phyloP scores from a whole-genome alignment of 2,888 invertebrate genomes.

The Colletes collaris region DNA sequence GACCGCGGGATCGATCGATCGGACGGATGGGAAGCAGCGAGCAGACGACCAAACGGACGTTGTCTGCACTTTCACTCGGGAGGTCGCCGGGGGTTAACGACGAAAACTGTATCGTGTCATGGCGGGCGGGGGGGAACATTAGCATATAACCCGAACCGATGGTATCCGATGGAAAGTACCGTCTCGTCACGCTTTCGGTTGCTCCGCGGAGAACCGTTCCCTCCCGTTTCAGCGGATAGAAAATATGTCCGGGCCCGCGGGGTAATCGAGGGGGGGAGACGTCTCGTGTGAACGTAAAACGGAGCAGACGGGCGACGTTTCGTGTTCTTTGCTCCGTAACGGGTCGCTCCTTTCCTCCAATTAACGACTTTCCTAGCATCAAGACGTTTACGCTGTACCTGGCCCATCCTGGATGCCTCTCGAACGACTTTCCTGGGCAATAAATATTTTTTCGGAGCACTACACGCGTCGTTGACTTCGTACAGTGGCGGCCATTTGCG shows the following conservation, averaged over 20 bases:
- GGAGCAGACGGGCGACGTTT: too few species aligned
- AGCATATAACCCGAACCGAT: conserved; percentile 57
- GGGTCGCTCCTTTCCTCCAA: too few species aligned
- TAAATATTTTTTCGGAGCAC: too few species aligned
- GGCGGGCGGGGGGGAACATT: conserved; percentile 56
- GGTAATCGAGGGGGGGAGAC: too few species aligned
- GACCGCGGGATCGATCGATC: conserved; percentile 48
- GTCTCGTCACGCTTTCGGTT: conserved; percentile 36
- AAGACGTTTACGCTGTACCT: too few species aligned
- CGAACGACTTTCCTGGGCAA: too few species aligned
- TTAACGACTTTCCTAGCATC: too few species aligned
- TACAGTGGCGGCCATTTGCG: too few species aligned
- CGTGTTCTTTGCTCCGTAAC: too few species aligned
- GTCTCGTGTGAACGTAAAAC: too few species aligned
- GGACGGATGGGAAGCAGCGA: conserved; percentile 9
- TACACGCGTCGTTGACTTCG: too few species aligned
- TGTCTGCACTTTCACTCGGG: conserved; percentile 66
- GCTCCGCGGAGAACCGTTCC: neutral
- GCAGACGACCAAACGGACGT: conserved; percentile 42
- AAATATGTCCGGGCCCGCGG: neutral
- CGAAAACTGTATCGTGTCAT: conserved; percentile 69
- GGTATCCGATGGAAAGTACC: conserved; percentile 55
- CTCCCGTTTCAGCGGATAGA: neutral
- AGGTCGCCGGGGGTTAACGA: conserved; percentile 63
- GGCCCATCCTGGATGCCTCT: too few species aligned